These are phyloP conservation scores for Euspilapteryx auroguttella DNA, from an alignment of 2,888 invertebrate species.

Conservation along the genomic window DNA sequence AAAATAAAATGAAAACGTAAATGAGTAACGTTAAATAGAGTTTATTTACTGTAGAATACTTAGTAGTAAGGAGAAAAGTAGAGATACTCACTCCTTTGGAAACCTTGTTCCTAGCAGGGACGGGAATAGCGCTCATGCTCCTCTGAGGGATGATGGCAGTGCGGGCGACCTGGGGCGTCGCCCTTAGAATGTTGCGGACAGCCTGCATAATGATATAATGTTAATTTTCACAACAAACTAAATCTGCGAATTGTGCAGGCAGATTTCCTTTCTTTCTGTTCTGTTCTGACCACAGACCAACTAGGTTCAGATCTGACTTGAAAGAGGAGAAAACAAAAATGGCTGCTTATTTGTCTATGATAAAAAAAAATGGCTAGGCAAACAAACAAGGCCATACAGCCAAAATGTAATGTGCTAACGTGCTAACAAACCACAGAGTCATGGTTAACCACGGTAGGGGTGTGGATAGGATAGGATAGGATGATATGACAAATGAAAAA, in stretches of 20 bases:
- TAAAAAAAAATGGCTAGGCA: too few relatives aligned
- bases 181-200: slow-evolving; percentile 26
- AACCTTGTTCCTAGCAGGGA: slow-evolving; percentile 30
- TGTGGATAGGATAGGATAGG: too few relatives aligned
- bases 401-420: too few relatives aligned
- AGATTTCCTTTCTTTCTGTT: background rate
- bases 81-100: slow-evolving; percentile 26
- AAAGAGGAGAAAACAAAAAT: too few relatives aligned
- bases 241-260: background rate
- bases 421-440: too few relatives aligned
- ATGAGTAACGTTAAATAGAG: slow-evolving; percentile 2
- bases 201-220: slow-evolving; percentile 29
- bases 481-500: too few relatives aligned
- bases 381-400: too few relatives aligned
- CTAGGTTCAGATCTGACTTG: too few relatives aligned
- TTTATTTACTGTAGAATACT: too few relatives aligned
- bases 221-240: slow-evolving; percentile 5
- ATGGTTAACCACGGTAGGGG: too few relatives aligned
- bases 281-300: too few relatives aligned
- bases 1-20: background rate
- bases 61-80: background rate
- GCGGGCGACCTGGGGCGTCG: slow-evolving; percentile 24
- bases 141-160: slow-evolving; percentile 34
- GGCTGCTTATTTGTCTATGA: too few relatives aligned
- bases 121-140: slow-evolving; percentile 30